Base-by-base conservation (phyloP, 2,797 vertebrate species). In the Danio kyathit region DNA sequence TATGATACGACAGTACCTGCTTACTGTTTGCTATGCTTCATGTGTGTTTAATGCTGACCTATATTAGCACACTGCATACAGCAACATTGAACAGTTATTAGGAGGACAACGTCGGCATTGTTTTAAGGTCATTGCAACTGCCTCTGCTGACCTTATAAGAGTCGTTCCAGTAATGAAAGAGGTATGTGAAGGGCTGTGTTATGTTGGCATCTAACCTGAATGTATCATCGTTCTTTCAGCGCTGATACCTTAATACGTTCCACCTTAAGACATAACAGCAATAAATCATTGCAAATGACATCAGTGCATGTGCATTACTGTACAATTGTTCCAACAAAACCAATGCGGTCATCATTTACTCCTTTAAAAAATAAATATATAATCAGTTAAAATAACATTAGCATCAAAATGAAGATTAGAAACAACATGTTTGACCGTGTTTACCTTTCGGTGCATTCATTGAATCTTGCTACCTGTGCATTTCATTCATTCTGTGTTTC, bases 11-110 rank as follows among this genome's bases (percentile, higher is more conserved):
- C 54, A 6, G 4, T n/a, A 54, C 14, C 6, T 40, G 9, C 38
- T 41, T 38, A 14, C 40, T 2, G 10, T 72, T 52, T 56, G 56
- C 71, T 57, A 44, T 41, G 51, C 52, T 74, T 74, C 17, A 44
- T 46, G 41, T 43, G 69, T 59, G 56, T 43, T 57, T 74, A 74
- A 57, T 21, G 41, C 57, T 74, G 71, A 74, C 71, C 59, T 75
- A 51, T 75, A 75, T 75, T 63, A 60, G 43, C 16, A 60, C 56
- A 9, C 59, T 13, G 14, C 46, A 3, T 40, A 51, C 46, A 49
- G 72, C 16, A 41, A 21, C 29, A 73, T 73, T 21, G 43, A 60
- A 61, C 13, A 60, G 44, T 38, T 52, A 43, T 65, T 21, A 10
- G 46, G 19, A 65, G 21, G 14, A 59, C 52, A 78, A 69, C 40